Conservation (phyloP, 2,113 vertebrate genomes). For the Trachemys scripta region DNA sequence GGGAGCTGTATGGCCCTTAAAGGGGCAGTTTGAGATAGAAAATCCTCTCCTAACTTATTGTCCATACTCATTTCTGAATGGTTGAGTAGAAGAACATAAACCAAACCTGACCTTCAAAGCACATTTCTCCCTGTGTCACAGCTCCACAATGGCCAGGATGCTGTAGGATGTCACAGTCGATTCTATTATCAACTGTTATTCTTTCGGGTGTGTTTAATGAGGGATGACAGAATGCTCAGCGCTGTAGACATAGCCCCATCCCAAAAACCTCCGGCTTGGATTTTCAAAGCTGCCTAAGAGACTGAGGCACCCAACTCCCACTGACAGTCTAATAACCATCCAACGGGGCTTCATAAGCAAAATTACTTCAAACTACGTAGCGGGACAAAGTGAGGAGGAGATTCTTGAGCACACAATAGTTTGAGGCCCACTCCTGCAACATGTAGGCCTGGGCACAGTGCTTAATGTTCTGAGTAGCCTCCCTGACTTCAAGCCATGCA, state of each 20-base stretch:
- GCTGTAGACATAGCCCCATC: background rate
- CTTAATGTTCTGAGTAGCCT: constrained; percentile 50
- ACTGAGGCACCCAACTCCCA: background rate
- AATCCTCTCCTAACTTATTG: background rate
- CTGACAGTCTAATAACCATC: accelerated
- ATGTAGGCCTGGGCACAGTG: constrained; percentile 49
- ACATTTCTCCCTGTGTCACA: background rate
- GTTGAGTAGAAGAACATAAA: background rate
- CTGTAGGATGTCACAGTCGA: background rate
- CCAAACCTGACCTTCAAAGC: background rate
- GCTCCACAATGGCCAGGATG: background rate
- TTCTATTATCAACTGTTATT: background rate
- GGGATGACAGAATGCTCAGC: background rate
- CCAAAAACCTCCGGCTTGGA: background rate
- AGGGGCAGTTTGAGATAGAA: background rate
- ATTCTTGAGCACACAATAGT: background rate
- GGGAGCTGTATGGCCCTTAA: background rate
- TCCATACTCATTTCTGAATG: background rate
- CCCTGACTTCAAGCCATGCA: constrained; percentile 60
- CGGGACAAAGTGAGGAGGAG: background rate
- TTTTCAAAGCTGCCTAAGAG: background rate
- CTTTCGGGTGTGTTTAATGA: background rate
- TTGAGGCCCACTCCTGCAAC: constrained; percentile 61
- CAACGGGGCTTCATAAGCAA: background rate
- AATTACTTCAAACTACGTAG: background rate